These are phyloP conservation scores for Sebastes jordani DNA, from an alignment of 2,797 vertebrate genomes.

Conservation along the genomic window DNA sequence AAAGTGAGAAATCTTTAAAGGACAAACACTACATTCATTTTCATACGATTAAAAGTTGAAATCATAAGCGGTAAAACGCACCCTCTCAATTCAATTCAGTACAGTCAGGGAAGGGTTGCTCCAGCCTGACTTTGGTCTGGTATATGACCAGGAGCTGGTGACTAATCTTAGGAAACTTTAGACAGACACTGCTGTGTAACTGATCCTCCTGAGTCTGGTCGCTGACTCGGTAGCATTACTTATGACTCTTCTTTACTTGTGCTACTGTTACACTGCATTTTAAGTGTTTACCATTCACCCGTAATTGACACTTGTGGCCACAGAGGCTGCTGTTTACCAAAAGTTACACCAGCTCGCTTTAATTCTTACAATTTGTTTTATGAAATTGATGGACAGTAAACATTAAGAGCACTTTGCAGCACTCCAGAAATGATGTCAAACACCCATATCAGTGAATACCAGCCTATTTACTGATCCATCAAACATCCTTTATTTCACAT, in stretches of 20 bases:
- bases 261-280: background rate
- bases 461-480: constrained; percentile 35
- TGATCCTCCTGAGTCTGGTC: background rate
- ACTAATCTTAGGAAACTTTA: background rate
- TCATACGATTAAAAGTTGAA: background rate
- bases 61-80: background rate
- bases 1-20: background rate
- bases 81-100: background rate
- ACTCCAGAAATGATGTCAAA: constrained; percentile 7
- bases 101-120: background rate
- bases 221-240: background rate
- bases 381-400: background rate
- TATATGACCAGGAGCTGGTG: background rate
- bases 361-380: background rate
- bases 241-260: background rate
- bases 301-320: background rate
- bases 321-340: background rate
- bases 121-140: background rate
- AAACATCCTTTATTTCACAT: background rate
- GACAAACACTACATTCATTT: background rate
- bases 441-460: background rate
- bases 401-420: background rate
- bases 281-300: background rate
- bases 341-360: background rate
- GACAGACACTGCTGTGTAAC: background rate